phyloP scores from a whole-genome alignment of 2,113 vertebrate genomes.

The Crotalus tigris region DNA sequence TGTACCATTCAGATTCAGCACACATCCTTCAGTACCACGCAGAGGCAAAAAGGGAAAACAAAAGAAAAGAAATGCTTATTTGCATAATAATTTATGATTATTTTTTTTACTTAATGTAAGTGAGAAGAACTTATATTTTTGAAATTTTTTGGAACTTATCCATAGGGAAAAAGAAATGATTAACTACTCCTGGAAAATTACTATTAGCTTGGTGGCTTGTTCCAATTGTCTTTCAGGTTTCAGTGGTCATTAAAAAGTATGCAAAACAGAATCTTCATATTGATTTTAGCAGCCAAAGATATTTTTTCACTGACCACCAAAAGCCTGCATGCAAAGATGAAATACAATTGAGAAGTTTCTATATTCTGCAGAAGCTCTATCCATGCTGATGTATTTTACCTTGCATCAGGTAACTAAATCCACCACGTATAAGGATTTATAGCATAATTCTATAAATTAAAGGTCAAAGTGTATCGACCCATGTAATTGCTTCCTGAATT shows the following conservation, averaged over 20 bases:
- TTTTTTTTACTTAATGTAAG: neutral
- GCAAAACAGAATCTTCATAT: conserved; percentile 25
- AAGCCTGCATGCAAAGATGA: neutral
- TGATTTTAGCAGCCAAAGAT: conserved; percentile 29
- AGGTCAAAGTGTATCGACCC: neutral
- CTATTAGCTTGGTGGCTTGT: conserved; percentile 38
- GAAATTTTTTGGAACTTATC: conserved; percentile 7
- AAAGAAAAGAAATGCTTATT: conserved; percentile 4
- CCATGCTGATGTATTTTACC: neutral
- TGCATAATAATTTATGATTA: conserved; percentile 6
- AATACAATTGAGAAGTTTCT: conserved; percentile 19
- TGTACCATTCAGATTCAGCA: neutral
- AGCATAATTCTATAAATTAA: neutral
- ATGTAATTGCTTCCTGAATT: neutral
- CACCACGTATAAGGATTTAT: neutral
- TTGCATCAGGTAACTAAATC: neutral
- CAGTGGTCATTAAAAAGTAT: conserved; percentile 33
- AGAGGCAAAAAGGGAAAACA: neutral
- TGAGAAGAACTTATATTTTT: conserved; percentile 19
- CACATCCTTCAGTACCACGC: neutral
- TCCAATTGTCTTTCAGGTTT: conserved; percentile 31
- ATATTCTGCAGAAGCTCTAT: neutral
- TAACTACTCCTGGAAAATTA: conserved; percentile 33
- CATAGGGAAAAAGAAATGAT: conserved; percentile 3
- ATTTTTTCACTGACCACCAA: neutral